Percentiles rank a stretch among this genome's conserved stretches.
Conservation (phyloP, 2,888 invertebrate species). For the Mycalesis mineus region DNA sequence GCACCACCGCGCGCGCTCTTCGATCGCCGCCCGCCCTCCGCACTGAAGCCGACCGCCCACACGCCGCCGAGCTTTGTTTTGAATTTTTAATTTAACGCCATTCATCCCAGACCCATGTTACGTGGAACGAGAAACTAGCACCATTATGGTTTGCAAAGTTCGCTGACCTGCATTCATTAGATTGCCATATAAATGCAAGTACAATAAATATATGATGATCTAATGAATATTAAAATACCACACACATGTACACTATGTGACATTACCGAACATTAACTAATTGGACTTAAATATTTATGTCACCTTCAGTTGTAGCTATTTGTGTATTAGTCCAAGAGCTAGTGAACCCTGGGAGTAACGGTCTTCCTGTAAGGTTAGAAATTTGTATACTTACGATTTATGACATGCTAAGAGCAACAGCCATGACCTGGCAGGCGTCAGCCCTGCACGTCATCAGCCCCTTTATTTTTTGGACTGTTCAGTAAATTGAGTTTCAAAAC, state of each 20-base stretch:
- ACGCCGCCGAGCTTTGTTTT: constrained; percentile 67
- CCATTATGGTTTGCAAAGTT: constrained; percentile 43
- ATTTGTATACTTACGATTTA: no score
- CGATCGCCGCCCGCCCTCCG: constrained; percentile 74
- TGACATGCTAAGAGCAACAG: no score
- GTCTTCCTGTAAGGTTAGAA: no score
- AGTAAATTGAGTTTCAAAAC: no score
- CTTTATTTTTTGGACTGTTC: no score
- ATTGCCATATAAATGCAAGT: constrained; percentile 2
- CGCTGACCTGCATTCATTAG: constrained; percentile 39
- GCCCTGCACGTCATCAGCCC: no score
- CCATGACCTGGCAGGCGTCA: no score
- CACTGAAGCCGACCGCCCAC: constrained; percentile 64
- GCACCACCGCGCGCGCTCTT: constrained; percentile 69
- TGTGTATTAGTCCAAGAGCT: no score
- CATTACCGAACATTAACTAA: background rate
- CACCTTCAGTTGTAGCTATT: no score
- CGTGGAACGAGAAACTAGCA: constrained; percentile 50
- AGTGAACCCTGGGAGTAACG: no score
- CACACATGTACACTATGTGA: background rate
- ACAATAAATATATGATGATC: background rate
- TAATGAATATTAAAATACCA: background rate
- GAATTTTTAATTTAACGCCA: constrained; percentile 75
- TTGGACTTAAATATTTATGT: background rate
- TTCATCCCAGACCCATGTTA: constrained; percentile 60